Base-by-base conservation (phyloP, 2,113 vertebrate genomes). In the Engraulis encrasicolus region DNA sequence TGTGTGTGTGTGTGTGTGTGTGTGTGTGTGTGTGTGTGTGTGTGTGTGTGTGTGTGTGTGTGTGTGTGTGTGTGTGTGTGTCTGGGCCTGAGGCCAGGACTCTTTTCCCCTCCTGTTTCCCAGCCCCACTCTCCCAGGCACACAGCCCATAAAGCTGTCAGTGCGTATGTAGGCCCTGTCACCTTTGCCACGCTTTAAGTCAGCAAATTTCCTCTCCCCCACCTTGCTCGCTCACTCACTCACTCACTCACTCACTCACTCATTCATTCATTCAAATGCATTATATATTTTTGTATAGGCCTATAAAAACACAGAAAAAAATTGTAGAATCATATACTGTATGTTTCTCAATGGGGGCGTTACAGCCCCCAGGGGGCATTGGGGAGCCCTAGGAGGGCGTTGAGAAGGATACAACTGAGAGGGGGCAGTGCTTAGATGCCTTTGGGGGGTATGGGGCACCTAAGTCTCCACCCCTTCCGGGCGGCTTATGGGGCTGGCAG, bases 141-240 rank as follows among this genome's bases (percentile, higher is more conserved):
- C 71, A 82, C 85, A 85, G 85, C 85, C 86, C 90, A 91, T 89
- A 89, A 91, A 91, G 84, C 90, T 89, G 90, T 91, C 90, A 89
- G 79, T 89, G 84, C 86, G 79, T 84, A 78, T 91, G 90, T 91
- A 86, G 86, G 81, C 87, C 83, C 74, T 81, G 83, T 87, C 88
- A 91, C 88, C 88, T 91, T 87, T 91, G 87, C 88, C 86, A 89
- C 82, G 85, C 74, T 87, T 89, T 87, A 89, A 89, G 80, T 91
- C 86, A 85, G 82, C 50, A 86, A 86, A 88, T 88, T 86, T 86
- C 80, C 85, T 89, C 82, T 80, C 48, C 82, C 86, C 85, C 82
- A 78, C 83, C 80, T 85, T 45, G 40, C n/a, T 45, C 71, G 49
- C 78, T 54, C 74, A 58, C 85, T 81, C 83, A 50, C 58, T 89